These are phyloP conservation scores for Drosophila percnosoma DNA, from an alignment of 2,888 invertebrate species.

Conservation along the genomic window DNA sequence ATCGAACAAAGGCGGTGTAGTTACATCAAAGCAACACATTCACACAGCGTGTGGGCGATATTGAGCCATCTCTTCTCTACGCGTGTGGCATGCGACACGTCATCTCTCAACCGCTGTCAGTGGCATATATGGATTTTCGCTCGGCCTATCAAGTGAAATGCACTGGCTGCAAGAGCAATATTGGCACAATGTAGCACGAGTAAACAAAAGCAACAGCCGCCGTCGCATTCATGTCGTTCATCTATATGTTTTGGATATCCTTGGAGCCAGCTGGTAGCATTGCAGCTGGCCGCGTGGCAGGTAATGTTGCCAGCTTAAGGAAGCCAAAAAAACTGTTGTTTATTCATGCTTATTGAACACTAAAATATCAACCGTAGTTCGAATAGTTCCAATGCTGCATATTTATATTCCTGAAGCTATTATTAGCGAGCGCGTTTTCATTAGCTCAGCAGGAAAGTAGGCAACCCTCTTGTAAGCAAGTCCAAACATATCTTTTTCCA, in stretches of 20 bases:
- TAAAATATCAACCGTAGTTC: slow-evolving; percentile 1
- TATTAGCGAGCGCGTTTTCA: neutral
- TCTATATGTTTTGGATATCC: slow-evolving; percentile 17
- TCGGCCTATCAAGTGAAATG: slow-evolving; percentile 30
- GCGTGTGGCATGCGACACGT: slow-evolving; percentile 40
- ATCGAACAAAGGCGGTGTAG: slow-evolving; percentile 33
- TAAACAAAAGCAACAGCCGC: slow-evolving; percentile 29
- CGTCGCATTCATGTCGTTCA: slow-evolving; percentile 11
- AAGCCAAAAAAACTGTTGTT: slow-evolving; percentile 18
- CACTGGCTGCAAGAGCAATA: slow-evolving; percentile 9
- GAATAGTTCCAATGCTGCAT: neutral
- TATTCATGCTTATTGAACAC: slow-evolving; percentile 7
- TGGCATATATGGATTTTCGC: slow-evolving; percentile 58
- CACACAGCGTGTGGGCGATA: slow-evolving; percentile 24
- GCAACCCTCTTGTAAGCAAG: slow-evolving; percentile 36
- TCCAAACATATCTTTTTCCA: neutral
- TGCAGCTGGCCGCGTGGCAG: slow-evolving; percentile 7
- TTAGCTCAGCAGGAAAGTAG: slow-evolving; percentile 39
- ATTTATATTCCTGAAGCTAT: neutral
- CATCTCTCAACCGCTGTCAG: slow-evolving; percentile 63
- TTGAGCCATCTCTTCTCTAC: slow-evolving; percentile 1
- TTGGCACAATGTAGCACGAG: slow-evolving; percentile 20
- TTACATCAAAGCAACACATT: slow-evolving; percentile 34
- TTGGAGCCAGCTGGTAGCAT: neutral
- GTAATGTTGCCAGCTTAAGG: slow-evolving; percentile 19